These are phyloP conservation scores for Ctenopoma kingsleyae DNA, from an alignment of 2,797 vertebrate species.

Conservation along the genomic window DNA sequence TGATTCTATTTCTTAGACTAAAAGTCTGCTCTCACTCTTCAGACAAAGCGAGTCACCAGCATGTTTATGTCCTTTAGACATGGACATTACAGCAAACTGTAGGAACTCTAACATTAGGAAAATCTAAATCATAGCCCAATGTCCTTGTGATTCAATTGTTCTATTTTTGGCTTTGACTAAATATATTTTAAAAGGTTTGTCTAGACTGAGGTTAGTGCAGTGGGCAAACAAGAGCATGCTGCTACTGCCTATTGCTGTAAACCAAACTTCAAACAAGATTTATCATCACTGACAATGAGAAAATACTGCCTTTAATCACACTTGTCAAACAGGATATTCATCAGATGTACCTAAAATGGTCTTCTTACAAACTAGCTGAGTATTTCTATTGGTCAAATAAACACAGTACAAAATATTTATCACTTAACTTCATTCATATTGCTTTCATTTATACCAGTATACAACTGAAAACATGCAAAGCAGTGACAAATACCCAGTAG, in stretches of 20 bases:
- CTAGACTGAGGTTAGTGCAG: conserved; percentile 42
- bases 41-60: conserved; percentile 37
- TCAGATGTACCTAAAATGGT: neutral
- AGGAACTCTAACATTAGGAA: conserved; percentile 35
- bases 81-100: conserved; percentile 32
- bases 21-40: conserved; percentile 42
- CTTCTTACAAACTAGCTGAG: neutral
- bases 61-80: conserved; percentile 25
- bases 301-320: conserved; percentile 23
- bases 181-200: conserved; percentile 39
- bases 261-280: conserved; percentile 38
- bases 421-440: neutral
- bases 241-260: conserved; percentile 17
- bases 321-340: conserved; percentile 10
- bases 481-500: neutral
- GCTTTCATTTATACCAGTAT: neutral
- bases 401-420: neutral
- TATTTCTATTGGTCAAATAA: neutral
- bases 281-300: conserved; percentile 22
- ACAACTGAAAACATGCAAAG: neutral
- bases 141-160: conserved; percentile 35
- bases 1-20: conserved; percentile 31
- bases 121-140: conserved; percentile 37
- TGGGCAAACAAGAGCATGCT: conserved; percentile 31
- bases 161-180: conserved; percentile 31